Base-by-base conservation (phyloP, 2,797 vertebrate species). In the Microctenopoma lineatum region DNA sequence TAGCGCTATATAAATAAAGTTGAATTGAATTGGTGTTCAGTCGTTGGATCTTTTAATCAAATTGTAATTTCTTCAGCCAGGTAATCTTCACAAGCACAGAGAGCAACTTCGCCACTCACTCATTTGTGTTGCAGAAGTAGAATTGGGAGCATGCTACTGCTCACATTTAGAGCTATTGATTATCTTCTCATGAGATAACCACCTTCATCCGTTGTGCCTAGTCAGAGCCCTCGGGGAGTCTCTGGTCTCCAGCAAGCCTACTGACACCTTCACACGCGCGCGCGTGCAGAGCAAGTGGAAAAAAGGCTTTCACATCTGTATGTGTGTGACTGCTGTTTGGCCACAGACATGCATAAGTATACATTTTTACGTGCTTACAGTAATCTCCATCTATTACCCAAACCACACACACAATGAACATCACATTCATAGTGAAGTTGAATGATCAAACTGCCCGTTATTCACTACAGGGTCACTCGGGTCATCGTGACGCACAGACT, bases 81-180 rank as follows among this genome's bases (percentile, higher is more conserved):
- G 21, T 11, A 15, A 55, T 18, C 29, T 50, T 32, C n/a, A 32
- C 4, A 14, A 25, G 27, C 12, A 34, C 73, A 54, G 53, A 55
- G 36, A 25, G 58, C 68, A 61, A 21, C 59, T 45, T 58, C 6
- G 45, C 42, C 51, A 39, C 38, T 41, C 34, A 38, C 60, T 70
- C 45, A 50, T 70, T 57, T 73, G 52, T 70, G 53, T 67, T 65
- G 65, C 59, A 38, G 50, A 46, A 2, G 39, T 67, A 65, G 27
- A 60, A 44, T 60, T 2, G 32, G 55, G 50, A 52, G 36, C 47
- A 46, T n/a, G 45, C 27, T 13, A 47, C 62, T 61, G 71, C 53
- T 83, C 75, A 74, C 39, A 85, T 75, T 73, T 70, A 83, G 68
- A 75, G 55, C 51, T 79, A 84, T 87, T 18, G 87, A 86, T 84